Conservation (phyloP, 2,797 vertebrate genomes). For the Pseudochromis fuscus region DNA sequence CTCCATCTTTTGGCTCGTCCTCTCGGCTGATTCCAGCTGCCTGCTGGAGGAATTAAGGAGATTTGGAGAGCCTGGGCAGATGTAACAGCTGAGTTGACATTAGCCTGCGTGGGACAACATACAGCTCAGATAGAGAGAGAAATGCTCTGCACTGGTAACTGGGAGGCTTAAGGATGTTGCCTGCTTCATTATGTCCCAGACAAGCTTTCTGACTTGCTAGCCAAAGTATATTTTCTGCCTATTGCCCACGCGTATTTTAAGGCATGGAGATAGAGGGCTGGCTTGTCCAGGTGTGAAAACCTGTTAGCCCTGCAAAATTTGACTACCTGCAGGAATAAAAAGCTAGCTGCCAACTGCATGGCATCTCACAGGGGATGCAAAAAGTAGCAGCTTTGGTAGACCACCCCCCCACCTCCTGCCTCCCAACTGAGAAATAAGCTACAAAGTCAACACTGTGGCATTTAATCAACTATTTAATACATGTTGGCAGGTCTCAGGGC, state of each 20-base stretch:
- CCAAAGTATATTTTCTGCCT: constrained; percentile 77
- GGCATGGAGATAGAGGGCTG: constrained; percentile 54
- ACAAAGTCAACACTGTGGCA: constrained; percentile 44
- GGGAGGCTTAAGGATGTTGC: constrained; percentile 79
- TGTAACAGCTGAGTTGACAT: constrained; percentile 78
- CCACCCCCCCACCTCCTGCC: constrained; percentile 7
- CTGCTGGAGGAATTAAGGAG: constrained; percentile 76
- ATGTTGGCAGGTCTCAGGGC: constrained; percentile 47
- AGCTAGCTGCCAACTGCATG: constrained; percentile 17
- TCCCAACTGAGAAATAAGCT: constrained; percentile 38
- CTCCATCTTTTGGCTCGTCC: constrained; percentile 56
- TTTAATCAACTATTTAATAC: constrained; percentile 63
- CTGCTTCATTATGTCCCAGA: constrained; percentile 80
- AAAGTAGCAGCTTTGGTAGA: constrained; percentile 42
- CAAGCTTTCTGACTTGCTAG: constrained; percentile 69
- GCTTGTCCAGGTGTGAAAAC: constrained; percentile 65
- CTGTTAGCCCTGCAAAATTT: constrained; percentile 48
- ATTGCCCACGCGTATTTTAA: constrained; percentile 58
- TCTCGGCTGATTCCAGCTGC: constrained; percentile 64
- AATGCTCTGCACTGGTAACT: constrained; percentile 73
- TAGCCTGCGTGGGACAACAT: constrained; percentile 71
- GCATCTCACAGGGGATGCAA: constrained; percentile 12
- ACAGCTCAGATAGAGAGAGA: constrained; percentile 72
- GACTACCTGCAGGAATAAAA: constrained; percentile 29
- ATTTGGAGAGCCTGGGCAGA: constrained; percentile 74